Base-by-base conservation (phyloP, 2,888 invertebrate species). In the Silvanus unidentatus region DNA sequence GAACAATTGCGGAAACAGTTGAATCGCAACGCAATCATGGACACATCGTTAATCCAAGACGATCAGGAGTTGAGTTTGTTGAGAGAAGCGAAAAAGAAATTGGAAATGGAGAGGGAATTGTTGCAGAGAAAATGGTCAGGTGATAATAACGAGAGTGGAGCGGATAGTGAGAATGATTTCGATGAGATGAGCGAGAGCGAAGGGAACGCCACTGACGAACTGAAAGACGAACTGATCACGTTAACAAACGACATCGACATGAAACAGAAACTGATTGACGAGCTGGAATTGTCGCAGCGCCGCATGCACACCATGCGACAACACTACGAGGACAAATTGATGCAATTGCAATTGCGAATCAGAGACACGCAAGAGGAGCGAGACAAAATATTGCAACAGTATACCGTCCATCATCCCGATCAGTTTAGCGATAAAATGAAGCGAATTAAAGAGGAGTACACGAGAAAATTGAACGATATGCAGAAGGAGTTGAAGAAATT, bases 181-280 rank as follows among this genome's bases (percentile, higher is more conserved):
- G 78, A 79, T 29, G 68, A 71, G 15, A 79, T 75, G 6, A 79
- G 78, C 16, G 78, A 75, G 0, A 80, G 80, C 1, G 80, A 79
- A 32, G 77, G 76, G 11, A 66, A 68, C 58, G 64, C 76, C 43
- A 75, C 76, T 48, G 77, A 74, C 35, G 80, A 81, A 30, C 79
- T 84, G 49, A 79, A 88, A 54, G 87, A 88, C 22, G 91, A 95
- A 66, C 74, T 98, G 47, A 88, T 92, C 10, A 87, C 88, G 8
- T 73, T 98, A 11, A 94, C 92, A 44, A 88, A 88, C 38, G 94
- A 97, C 70, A 97, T 98, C 54, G 90, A 90, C 65, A 88, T 95
- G 43, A 98, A 98, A 68, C 89, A 95, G 56, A 86, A 91, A 44
- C 76, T 98, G 36, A 95, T 99, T 51, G 93, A 94, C 62, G 94